A percentile compares a stretch with the other conserved stretches of the same genome.
phyloP scores from a whole-genome alignment of 2,113 vertebrate species.

The Catagonus wagneri region DNA sequence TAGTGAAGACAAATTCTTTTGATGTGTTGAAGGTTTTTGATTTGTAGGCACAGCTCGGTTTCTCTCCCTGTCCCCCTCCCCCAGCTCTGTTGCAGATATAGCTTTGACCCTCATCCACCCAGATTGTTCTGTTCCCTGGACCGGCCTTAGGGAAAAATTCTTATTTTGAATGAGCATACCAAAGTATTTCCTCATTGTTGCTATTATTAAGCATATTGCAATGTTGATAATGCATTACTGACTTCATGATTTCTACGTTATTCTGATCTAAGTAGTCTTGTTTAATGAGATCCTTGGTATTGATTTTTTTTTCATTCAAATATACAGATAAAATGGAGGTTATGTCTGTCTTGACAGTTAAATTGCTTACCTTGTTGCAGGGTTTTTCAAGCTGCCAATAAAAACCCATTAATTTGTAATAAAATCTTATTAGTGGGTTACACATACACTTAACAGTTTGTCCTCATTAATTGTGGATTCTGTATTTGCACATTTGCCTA shows the following conservation, averaged over 20 bases:
- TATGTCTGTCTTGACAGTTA: not conserved
- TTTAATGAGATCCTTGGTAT: not conserved
- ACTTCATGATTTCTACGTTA: constrained; percentile 14
- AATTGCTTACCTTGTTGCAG: not conserved
- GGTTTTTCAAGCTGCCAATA: not conserved
- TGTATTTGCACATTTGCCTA: not conserved
- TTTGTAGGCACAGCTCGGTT: not conserved
- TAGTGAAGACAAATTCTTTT: constrained; percentile 19
- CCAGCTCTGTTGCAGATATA: not conserved
- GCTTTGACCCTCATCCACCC: not conserved
- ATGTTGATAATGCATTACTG: not conserved
- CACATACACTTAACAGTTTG: not conserved
- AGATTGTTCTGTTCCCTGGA: not conserved
- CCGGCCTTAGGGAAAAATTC: not conserved
- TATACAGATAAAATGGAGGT: not conserved
- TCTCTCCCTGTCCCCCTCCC: no score
- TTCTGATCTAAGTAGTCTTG: not conserved
- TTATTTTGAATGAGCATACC: constrained; percentile 23
- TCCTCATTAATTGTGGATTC: not conserved
- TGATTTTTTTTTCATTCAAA: constrained; percentile 12
- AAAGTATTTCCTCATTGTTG: constrained; percentile 38
- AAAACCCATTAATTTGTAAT: not conserved
- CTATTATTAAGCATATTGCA: not conserved
- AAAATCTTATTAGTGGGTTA: not conserved
- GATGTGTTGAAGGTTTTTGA: not conserved